A percentile compares a stretch with the other conserved stretches of the same genome.
These are phyloP conservation scores for Geodia barretti DNA, from an alignment of 37 sponge, comb jelly and placozoan genomes.

Conservation along the genomic window DNA sequence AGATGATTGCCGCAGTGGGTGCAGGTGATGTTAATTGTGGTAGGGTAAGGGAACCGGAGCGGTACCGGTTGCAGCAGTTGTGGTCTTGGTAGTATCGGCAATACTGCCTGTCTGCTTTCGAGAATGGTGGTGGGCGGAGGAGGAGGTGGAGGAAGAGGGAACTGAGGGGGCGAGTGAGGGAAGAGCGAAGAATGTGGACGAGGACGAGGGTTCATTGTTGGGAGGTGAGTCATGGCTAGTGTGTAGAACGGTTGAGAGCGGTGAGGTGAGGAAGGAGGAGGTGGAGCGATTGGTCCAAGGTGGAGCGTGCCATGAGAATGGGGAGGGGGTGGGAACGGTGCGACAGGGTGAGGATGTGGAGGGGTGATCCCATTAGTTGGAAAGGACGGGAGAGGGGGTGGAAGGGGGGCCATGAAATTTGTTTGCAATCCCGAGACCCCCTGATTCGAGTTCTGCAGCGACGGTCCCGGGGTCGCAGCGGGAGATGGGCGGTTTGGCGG, in stretches of 20 bases:
- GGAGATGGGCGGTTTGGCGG: too few relatives aligned
- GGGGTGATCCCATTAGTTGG: conserved; percentile 1
- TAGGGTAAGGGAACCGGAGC: not conserved
- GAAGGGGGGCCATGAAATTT: too few relatives aligned
- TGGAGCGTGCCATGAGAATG: not conserved
- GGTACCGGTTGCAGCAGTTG: too few relatives aligned
- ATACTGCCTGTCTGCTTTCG: too few relatives aligned
- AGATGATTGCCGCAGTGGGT: not conserved
- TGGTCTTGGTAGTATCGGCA: too few relatives aligned
- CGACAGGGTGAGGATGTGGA: conserved; percentile 20
- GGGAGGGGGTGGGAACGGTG: conserved; percentile 17
- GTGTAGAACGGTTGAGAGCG: not conserved
- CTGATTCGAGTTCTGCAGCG: too few relatives aligned
- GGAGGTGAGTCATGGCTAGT: not conserved
- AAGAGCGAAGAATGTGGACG: too few relatives aligned
- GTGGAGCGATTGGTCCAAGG: not conserved
- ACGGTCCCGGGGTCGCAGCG: too few relatives aligned
- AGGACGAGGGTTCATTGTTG: not conserved
- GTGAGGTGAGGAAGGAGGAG: conserved; percentile 1
- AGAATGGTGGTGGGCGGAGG: not conserved
- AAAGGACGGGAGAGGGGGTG: too few relatives aligned
- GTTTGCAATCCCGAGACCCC: too few relatives aligned
- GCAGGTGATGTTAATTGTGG: not conserved
- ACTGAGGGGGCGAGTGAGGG: not conserved
- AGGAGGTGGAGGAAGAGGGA: not conserved